Base-by-base conservation (phyloP, 2,888 invertebrate genomes). In the Asteroscopus sphinx region DNA sequence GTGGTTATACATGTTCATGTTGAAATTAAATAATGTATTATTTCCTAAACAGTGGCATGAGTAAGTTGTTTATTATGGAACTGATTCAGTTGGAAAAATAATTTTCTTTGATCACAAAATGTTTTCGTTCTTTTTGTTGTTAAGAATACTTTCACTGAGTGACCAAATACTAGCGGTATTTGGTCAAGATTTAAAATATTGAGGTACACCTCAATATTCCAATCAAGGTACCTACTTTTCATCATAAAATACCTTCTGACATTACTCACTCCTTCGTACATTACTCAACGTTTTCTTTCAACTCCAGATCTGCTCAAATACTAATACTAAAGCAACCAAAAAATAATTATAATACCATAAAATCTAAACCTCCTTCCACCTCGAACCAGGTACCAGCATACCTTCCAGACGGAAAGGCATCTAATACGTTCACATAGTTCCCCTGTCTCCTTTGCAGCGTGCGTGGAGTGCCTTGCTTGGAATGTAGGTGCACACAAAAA, bases 401-500 rank as follows among this genome's bases (percentile, higher is more conserved):
- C 37, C 57, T 65, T 39, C 16, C 57, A 68, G 63, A 69, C 61
- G 58, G 42, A 32, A 60, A 68, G 72, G 67, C 53, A 64, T 55
- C 68, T 54, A 62, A 58, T 48, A 56, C 59, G 37, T 42, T 44
- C 47, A 30, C 73, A 81, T 80, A 79, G 74, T 79, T 79, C 73
- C 64, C 57, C 59, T 71, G 58, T 69, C 74, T 74, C 80, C 79
- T 82, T 80, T 80, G 74, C 66, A 82, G 84, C 80, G 86, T 90
- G 83, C 85, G 75, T 80, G 85, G 83, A 85, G 82, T 81, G 87
- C 84, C 88, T 86, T 85, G 76, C 79, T 74, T 71, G 87, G 92
- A 90, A 93, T 92, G 90, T 87, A 88, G 85, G 87, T 85, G 85
- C 86, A 86, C 85, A 85, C 89, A 91, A 92, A 93, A 91, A 91